Conservation (phyloP, 2,113 vertebrate species). For the Eclectus roratus region DNA sequence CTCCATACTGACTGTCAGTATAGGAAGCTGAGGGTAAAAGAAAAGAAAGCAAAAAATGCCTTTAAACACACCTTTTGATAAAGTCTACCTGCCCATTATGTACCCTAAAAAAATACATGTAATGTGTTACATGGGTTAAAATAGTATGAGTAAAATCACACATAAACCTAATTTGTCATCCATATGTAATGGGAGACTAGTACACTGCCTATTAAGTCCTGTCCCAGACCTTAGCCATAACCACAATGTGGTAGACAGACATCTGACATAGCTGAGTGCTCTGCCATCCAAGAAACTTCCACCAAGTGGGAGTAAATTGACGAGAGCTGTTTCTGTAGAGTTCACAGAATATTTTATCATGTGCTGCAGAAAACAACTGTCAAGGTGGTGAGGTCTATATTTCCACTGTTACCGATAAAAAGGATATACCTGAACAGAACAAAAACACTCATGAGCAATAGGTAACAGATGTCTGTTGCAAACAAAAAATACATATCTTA, state of each 20-base stretch:
- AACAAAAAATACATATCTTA: not conserved
- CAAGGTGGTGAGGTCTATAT: not conserved
- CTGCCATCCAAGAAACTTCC: not conserved
- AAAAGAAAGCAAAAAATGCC: not conserved
- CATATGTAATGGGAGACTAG: accelerated
- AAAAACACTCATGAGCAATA: not conserved
- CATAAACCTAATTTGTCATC: accelerated
- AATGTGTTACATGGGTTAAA: not conserved
- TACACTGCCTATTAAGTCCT: not conserved
- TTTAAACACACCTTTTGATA: not conserved
- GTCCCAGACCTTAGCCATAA: not conserved
- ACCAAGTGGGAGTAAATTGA: not conserved
- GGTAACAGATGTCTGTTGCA: not conserved
- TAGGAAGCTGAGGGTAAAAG: not conserved
- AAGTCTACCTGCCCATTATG: not conserved
- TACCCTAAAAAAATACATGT: not conserved
- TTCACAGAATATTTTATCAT: not conserved
- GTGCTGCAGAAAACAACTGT: not conserved
- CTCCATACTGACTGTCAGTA: not conserved
- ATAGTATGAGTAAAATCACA: not conserved
- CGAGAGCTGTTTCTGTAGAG: not conserved
- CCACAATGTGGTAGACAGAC: accelerated
- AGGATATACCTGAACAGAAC: not conserved
- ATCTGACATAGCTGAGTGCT: not conserved
- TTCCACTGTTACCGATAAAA: not conserved